Conservation (phyloP, 2,797 vertebrate species). For the Hybognathus amarus region DNA sequence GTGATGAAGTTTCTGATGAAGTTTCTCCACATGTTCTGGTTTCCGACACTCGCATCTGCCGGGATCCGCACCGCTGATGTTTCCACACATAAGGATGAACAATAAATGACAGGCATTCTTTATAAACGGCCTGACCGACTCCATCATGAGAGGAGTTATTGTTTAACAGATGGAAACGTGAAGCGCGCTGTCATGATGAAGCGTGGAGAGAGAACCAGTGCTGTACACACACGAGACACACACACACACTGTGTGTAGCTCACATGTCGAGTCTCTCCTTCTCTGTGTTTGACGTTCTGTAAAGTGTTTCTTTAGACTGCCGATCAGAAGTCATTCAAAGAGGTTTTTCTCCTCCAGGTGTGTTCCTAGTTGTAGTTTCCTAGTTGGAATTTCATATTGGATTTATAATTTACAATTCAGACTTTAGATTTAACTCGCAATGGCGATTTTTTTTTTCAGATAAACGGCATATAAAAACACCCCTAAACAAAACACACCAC, state of each 20-base stretch:
- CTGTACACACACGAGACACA: slow-evolving; percentile 37
- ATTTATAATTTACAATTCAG: too few species aligned
- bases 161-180: slow-evolving; percentile 33
- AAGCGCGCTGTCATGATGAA: slow-evolving; percentile 36
- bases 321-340: not conserved
- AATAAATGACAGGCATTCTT: slow-evolving; percentile 43
- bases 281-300: not conserved
- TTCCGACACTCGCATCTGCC: not conserved
- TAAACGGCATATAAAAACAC: not conserved
- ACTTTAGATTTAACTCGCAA: not conserved
- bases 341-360: not conserved
- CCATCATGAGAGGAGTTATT: slow-evolving; percentile 32
- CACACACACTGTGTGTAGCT: not conserved
- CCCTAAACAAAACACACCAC: not conserved
- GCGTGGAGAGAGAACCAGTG: not conserved
- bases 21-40: slow-evolving; percentile 10
- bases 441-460: too few species aligned
- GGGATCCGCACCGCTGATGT: not conserved
- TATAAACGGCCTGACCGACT: not conserved
- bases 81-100: slow-evolving; percentile 32
- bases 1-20: not conserved
- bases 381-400: too few species aligned
- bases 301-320: not conserved
- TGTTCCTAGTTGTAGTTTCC: too few species aligned
- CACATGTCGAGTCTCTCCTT: not conserved